These are phyloP conservation scores for Ranitomeya variabilis DNA, from an alignment of 2,113 vertebrate genomes.

Conservation along the genomic window DNA sequence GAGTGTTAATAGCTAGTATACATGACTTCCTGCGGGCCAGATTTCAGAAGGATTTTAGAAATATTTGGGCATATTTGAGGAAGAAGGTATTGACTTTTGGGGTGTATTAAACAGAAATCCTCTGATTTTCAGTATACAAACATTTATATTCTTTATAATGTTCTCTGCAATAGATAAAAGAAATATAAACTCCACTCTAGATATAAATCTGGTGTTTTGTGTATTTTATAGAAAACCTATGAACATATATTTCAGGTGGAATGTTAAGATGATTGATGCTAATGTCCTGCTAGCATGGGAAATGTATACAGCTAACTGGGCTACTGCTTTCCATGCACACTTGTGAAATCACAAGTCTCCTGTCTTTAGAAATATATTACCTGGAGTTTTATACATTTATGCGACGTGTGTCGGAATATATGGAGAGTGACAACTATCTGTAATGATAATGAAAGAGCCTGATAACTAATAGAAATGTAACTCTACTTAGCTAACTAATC, in stretches of 20 bases:
- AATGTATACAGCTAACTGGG: neutral
- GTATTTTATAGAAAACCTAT: neutral
- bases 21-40: neutral
- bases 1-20: neutral
- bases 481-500: neutral
- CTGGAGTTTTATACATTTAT: neutral
- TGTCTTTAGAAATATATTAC: neutral
- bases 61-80: neutral
- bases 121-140: no score
- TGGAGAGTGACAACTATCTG: neutral
- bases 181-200: neutral
- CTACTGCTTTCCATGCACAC: neutral
- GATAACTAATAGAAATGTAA: neutral
- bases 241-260: neutral
- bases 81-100: neutral
- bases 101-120: no score
- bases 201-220: neutral
- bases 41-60: neutral
- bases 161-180: neutral
- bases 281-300: neutral
- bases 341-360: neutral
- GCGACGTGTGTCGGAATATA: neutral
- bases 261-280: neutral
- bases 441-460: neutral
- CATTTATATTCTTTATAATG: neutral